phyloP scores from a whole-genome alignment of 1,140 invertebrate genomes.

The Scylla paramamosain region DNA sequence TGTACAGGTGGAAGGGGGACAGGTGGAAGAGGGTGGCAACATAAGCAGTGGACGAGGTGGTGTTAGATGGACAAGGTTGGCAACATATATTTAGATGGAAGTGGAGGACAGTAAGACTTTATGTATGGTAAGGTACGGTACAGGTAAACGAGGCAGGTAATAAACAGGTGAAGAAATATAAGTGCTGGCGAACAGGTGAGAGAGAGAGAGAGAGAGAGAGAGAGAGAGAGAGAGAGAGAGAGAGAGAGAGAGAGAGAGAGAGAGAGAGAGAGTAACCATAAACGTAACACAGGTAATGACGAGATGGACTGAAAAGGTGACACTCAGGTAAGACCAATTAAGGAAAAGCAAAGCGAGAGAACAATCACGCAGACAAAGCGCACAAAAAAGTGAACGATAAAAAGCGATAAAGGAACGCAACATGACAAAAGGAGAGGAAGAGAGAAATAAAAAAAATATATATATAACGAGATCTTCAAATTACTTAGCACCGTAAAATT shows the following conservation, averaged over 20 bases:
- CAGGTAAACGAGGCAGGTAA: background rate
- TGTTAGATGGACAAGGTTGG: background rate
- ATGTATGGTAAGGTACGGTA: background rate
- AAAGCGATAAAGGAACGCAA: background rate
- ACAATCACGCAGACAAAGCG: background rate
- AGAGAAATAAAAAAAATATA: background rate
- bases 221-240: conserved; percentile 20
- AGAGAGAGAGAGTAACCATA: background rate
- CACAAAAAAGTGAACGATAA: background rate
- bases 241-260: conserved; percentile 20
- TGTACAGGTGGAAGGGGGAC: background rate
- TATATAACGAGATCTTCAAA: background rate
- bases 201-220: conserved; percentile 11
- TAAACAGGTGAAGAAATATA: background rate
- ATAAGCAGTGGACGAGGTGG: background rate
- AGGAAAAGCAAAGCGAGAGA: background rate
- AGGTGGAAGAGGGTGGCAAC: background rate
- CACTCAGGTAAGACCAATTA: background rate
- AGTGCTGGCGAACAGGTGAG: background rate
- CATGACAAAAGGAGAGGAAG: background rate
- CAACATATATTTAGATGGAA: too few relatives aligned
- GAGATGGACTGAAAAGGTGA: background rate
- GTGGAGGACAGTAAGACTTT: too few relatives aligned
- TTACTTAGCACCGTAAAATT: background rate
- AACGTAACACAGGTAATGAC: background rate